Conservation (phyloP, 2,113 vertebrate species). For the Recurvirostra avosetta region DNA sequence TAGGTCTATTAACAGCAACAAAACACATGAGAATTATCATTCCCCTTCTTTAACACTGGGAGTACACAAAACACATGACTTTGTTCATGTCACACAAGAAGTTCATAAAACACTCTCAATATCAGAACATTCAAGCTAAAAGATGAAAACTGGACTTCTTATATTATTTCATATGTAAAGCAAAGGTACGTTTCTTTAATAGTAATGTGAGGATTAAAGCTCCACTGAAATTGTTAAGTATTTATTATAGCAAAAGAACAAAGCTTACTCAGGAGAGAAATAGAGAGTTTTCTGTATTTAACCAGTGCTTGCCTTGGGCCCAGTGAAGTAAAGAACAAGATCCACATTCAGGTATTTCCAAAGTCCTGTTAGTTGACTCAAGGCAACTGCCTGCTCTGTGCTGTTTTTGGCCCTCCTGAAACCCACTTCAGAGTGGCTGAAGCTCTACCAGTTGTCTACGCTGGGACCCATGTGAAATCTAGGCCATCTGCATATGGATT, state of each 20-base stretch:
- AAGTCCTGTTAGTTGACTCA: neutral
- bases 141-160: neutral
- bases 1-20: conserved; percentile 73
- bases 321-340: neutral
- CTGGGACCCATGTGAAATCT: neutral
- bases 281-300: neutral
- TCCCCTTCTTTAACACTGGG: neutral
- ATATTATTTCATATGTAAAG: neutral
- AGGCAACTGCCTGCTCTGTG: neutral
- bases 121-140: neutral
- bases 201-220: neutral
- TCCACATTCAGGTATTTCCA: neutral
- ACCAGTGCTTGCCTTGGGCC: neutral
- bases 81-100: neutral
- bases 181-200: neutral
- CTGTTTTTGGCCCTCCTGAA: neutral
- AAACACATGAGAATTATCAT: neutral
- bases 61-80: neutral
- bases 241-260: neutral
- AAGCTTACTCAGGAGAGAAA: neutral
- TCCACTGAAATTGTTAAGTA: neutral
- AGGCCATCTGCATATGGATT: neutral
- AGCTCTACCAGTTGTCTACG: neutral
- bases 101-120: neutral
- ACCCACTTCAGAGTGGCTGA: neutral